Percentiles rank a stretch among this genome's conserved stretches.
These are phyloP conservation scores for Epinephelus moara DNA, from an alignment of 2,113 vertebrate species.

Conservation along the genomic window DNA sequence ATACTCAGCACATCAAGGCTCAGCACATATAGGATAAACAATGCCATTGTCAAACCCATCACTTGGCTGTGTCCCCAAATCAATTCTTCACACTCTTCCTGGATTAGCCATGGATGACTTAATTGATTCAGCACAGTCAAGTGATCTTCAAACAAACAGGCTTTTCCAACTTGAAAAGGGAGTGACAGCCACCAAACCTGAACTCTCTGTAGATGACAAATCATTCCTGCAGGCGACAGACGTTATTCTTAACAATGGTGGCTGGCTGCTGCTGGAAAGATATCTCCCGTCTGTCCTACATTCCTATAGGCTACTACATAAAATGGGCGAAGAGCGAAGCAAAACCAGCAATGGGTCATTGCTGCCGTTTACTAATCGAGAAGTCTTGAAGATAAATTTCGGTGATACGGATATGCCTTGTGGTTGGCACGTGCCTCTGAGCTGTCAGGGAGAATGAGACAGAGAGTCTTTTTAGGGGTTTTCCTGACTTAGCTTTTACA, in stretches of 20 bases:
- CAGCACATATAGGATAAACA: constrained; percentile 78
- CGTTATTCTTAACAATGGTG: constrained; percentile 73
- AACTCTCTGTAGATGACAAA: constrained; percentile 77
- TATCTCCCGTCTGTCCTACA: constrained; percentile 64
- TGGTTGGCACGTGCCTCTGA: constrained; percentile 55
- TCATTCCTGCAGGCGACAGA: constrained; percentile 73
- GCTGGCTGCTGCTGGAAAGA: constrained; percentile 64
- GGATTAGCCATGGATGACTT: constrained; percentile 81
- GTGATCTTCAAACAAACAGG: constrained; percentile 82
- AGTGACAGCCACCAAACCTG: constrained; percentile 77
- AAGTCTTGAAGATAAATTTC: constrained; percentile 67
- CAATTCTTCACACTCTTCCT: constrained; percentile 78
- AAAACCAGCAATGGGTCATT: constrained; percentile 58
- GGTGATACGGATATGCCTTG: constrained; percentile 49
- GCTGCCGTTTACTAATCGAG: constrained; percentile 62
- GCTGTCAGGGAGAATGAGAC: constrained; percentile 57
- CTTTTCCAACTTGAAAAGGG: constrained; percentile 73
- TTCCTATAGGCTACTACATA: constrained; percentile 59
- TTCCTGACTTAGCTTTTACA: constrained; percentile 71
- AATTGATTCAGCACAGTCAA: constrained; percentile 83
- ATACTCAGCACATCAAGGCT: constrained; percentile 67
- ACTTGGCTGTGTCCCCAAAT: constrained; percentile 72
- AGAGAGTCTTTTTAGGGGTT: constrained; percentile 63
- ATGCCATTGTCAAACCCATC: constrained; percentile 71
- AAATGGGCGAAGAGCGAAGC: constrained; percentile 49